These are phyloP conservation scores for Sycobia sp. DNA, from an alignment of 1,140 invertebrate species.

Conservation along the genomic window DNA sequence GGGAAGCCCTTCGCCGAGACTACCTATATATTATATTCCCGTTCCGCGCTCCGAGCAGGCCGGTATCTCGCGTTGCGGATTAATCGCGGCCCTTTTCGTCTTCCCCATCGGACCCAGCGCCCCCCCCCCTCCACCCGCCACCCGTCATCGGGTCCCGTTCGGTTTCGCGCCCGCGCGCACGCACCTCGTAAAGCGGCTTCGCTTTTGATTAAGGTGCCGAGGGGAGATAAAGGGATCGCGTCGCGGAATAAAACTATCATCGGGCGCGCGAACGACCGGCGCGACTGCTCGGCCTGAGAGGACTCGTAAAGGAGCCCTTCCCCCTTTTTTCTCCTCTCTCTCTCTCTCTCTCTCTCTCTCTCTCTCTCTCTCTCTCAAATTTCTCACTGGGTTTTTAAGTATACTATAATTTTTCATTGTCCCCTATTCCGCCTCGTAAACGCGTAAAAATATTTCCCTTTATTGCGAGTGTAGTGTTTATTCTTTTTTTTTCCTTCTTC, in stretches of 20 bases:
- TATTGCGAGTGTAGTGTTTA: too few relatives aligned
- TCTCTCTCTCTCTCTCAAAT: constrained; percentile 1
- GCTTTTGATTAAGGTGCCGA: constrained; percentile 26
- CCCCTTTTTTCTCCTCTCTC: background rate
- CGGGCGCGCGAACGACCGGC: background rate
- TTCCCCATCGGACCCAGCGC: too few relatives aligned
- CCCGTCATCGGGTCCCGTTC: background rate
- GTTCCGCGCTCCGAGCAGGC: background rate
- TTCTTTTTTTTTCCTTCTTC: too few relatives aligned
- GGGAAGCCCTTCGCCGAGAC: too few relatives aligned
- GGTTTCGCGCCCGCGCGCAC: background rate
- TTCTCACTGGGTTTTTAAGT: background rate
- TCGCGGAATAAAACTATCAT: background rate
- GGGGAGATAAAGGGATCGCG: background rate
- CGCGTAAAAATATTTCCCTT: too few relatives aligned
- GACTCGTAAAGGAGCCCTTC: background rate
- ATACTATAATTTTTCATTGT: background rate
- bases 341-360: background rate
- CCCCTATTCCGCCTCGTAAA: background rate
- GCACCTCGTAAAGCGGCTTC: constrained; percentile 17
- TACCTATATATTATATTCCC: too few relatives aligned
- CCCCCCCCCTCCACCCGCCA: too few relatives aligned
- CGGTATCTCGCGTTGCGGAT: constrained; percentile 17
- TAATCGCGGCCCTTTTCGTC: constrained; percentile 11
- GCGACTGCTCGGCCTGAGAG: background rate